These are phyloP conservation scores for Garra rufa DNA, from an alignment of 2,113 vertebrate species.

Conservation along the genomic window DNA sequence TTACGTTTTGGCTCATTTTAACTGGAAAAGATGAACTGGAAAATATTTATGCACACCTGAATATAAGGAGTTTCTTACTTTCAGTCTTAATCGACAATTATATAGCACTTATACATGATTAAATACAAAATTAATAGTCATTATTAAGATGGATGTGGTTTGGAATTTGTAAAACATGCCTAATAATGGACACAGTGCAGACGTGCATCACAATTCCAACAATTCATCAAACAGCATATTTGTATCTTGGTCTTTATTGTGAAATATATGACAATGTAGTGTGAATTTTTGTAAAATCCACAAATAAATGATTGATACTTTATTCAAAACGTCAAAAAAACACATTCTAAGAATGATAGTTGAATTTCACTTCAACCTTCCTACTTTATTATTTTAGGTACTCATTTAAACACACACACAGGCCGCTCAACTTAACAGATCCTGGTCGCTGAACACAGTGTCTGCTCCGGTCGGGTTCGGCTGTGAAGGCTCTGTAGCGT, in stretches of 20 bases:
- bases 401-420: neutral
- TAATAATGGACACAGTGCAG: no score
- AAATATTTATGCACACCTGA: no score
- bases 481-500: slow-evolving; percentile 20
- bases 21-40: no score
- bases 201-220: neutral
- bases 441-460: slow-evolving; percentile 46
- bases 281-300: slow-evolving; percentile 6
- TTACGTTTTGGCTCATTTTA: no score
- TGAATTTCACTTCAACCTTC: neutral
- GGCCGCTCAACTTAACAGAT: slow-evolving; percentile 53
- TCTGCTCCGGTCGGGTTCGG: neutral
- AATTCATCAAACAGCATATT: neutral
- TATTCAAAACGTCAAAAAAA: slow-evolving; percentile 11
- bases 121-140: no score
- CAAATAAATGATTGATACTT: slow-evolving; percentile 15
- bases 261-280: neutral
- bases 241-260: slow-evolving; percentile 31
- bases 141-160: no score
- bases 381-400: neutral
- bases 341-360: neutral
- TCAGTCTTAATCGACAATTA: no score
- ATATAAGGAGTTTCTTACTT: no score
- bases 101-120: no score
- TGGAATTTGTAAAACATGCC: no score